A percentile compares a stretch with the other conserved stretches of the same genome.
Conservation (phyloP, 2,113 vertebrate species). For the Phrynosoma blainvillii region DNA sequence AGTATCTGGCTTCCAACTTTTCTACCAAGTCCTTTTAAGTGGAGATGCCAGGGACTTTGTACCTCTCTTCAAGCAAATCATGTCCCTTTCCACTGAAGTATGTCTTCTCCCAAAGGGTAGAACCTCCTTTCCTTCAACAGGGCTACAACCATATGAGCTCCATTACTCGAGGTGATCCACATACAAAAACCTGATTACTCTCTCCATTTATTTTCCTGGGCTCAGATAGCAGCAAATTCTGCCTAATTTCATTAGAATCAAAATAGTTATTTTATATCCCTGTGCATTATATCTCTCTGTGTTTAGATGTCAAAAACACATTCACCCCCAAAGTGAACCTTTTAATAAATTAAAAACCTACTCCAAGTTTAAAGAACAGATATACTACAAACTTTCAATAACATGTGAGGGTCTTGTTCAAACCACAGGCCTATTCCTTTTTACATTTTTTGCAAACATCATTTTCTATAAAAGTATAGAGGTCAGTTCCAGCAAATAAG, state of each 20-base stretch:
- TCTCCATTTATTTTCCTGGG: neutral
- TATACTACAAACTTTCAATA: slow-evolving; percentile 29
- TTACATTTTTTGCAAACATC: slow-evolving; percentile 37
- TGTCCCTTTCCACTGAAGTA: neutral
- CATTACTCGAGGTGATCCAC: neutral
- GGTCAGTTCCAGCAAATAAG: slow-evolving; percentile 67
- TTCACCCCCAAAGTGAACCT: slow-evolving; percentile 34
- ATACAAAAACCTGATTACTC: neutral
- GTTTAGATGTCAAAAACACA: slow-evolving; percentile 23
- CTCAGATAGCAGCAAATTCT: slow-evolving; percentile 16
- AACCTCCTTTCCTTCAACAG: neutral
- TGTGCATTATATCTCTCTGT: neutral
- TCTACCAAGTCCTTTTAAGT: neutral
- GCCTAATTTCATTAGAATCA: neutral
- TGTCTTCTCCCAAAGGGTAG: neutral
- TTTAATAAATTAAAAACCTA: slow-evolving; percentile 44
- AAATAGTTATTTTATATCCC: slow-evolving; percentile 35
- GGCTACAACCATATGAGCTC: neutral
- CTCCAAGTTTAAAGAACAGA: slow-evolving; percentile 40
- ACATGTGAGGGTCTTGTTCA: slow-evolving; percentile 46
- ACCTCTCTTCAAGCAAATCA: neutral
- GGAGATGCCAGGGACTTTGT: neutral
- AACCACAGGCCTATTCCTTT: slow-evolving; percentile 56
- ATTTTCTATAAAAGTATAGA: slow-evolving; percentile 57
- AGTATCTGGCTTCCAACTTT: neutral